Evolutionary conservation across 2,113 vertebrate species (phyloP).

Genomic region (Eurystomus gularis): DNA sequence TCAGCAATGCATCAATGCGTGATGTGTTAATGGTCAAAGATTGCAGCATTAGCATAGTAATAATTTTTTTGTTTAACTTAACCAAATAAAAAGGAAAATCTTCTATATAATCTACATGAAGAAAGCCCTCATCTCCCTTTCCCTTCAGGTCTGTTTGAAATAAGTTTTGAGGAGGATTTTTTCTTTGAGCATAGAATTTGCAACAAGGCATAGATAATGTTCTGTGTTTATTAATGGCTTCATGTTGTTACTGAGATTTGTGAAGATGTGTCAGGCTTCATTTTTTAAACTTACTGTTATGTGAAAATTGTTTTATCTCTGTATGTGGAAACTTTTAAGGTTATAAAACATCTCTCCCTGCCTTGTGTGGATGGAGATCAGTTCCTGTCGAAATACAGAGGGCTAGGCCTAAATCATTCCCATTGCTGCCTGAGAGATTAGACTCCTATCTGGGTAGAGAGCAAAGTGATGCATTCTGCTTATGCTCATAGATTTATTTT

Average conservation of each 20-base stretch:
- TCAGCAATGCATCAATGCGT: neutral
- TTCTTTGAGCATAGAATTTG: neutral
- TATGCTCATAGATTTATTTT: neutral
- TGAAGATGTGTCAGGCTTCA: neutral
- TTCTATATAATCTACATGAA: neutral
- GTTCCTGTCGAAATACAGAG: neutral
- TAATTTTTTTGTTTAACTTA: neutral
- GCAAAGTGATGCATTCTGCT: neutral
- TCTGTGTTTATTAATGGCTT: accelerated
- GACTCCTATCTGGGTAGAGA: neutral
- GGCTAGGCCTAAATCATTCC: neutral
- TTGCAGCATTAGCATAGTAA: neutral
- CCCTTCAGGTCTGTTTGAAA: neutral
- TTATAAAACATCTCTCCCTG: neutral
- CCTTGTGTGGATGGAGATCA: neutral
- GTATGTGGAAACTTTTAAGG: neutral
- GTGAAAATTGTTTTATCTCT: neutral
- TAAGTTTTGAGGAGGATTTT: neutral
- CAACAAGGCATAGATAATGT: neutral
- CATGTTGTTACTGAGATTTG: neutral
- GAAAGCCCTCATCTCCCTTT: neutral
- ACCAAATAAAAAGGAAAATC: neutral
- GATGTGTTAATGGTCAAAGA: neutral
- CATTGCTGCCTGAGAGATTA: neutral
- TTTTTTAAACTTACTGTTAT: neutral